Base-by-base conservation (phyloP, 2,888 invertebrate species). In the Amphipyra berbera region DNA sequence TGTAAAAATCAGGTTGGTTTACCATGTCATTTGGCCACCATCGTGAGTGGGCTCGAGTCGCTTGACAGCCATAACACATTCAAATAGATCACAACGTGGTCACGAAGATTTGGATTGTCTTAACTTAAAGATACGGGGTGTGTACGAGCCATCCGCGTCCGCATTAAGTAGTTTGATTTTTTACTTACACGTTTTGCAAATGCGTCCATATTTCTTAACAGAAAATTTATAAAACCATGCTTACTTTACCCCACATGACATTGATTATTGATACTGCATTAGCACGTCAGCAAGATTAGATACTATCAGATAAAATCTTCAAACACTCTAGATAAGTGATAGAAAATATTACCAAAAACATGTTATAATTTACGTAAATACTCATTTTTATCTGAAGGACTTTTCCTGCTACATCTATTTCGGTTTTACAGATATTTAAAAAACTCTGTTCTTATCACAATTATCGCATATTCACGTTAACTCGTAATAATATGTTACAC, bases 311-410 rank as follows among this genome's bases (percentile, higher is more conserved):
- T 56, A 38, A 44, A 30, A 33, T 59, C 30, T 33, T 38, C n/a
- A 46, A 41, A 7, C 37, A 21, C 12, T 8, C 6, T 12, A 35
- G 42, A 65, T 55, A 49, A n/a, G 1, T 14, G 44, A 41, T 21
- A 54, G 10, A 41, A 48, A 45, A 64, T 44, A 47, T 50, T 9
- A 15, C 27, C 21, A 12, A 6, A 45, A 49, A 66, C 42, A 37
- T 27, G 21, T 35, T 35, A 42, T 35, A 42, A 33, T 8, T 41
- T 41, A 52, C 12, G 15, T n/a, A 50, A 12, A 10, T 52, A 13
- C 10, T 56, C 13, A 8, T 1, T 38, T n/a, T 49, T 69, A 69
- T 66, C 62, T 61, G 13, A n/a, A 37, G 9, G 71, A 41, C 63
- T 30, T 41, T 8, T 30, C 21, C n/a, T 50, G 50, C 12, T 45